Conservation (phyloP, 2,888 invertebrate species). For the Miltochrista miniata region DNA sequence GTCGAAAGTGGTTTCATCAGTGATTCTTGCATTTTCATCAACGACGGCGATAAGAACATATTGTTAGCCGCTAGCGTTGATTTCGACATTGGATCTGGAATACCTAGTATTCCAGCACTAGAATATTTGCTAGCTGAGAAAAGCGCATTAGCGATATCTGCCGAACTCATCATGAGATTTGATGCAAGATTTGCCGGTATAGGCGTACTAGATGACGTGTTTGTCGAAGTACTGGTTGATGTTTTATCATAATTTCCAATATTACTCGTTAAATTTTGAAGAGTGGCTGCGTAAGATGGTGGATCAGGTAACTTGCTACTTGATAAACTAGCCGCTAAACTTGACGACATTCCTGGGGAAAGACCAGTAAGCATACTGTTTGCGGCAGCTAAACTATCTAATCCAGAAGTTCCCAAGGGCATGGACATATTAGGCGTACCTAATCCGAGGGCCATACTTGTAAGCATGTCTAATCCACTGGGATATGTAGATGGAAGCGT, state of each 20-base stretch:
- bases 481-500: conserved; percentile 79
- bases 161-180: conserved; percentile 85
- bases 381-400: conserved; percentile 78
- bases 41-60: conserved; percentile 89
- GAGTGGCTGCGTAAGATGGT: conserved; percentile 74
- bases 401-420: conserved; percentile 66
- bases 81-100: conserved; percentile 90
- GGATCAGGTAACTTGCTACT: conserved; percentile 73
- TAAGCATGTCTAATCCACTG: conserved; percentile 77
- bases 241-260: conserved; percentile 73
- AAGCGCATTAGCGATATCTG: conserved; percentile 86
- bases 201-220: conserved; percentile 75
- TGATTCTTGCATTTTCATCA: conserved; percentile 88
- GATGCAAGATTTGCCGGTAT: conserved; percentile 82
- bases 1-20: conserved; percentile 84
- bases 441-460: conserved; percentile 78
- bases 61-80: conserved; percentile 90
- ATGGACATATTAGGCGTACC: conserved; percentile 72
- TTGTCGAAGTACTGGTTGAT: conserved; percentile 76
- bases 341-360: conserved; percentile 68
- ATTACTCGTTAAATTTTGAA: conserved; percentile 71
- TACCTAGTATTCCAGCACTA: conserved; percentile 84
- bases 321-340: conserved; percentile 70
- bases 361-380: conserved; percentile 77
- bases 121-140: conserved; percentile 87